A percentile compares a stretch with the other conserved stretches of the same genome.
Evolutionary conservation across 2,113 vertebrate genomes (phyloP).

Genomic region (Siniperca chuatsi): DNA sequence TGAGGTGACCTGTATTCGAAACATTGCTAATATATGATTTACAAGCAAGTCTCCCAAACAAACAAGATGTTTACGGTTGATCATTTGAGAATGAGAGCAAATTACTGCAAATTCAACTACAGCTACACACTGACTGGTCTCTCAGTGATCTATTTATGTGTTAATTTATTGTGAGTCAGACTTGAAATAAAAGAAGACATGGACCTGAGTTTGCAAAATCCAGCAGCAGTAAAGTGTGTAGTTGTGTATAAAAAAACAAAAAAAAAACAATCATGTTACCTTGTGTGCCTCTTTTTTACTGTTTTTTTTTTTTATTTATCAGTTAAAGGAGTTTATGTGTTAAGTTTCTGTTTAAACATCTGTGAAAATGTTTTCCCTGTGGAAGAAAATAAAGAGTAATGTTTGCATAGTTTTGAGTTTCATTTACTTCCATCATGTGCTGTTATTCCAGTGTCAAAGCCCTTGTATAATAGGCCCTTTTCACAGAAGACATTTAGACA

Average conservation of each 20-base stretch:
- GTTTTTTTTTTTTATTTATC: constrained; percentile 67
- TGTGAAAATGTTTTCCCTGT: constrained; percentile 68
- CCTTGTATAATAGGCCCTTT: not conserved
- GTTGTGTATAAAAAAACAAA: constrained; percentile 35
- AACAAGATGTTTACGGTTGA: constrained; percentile 12
- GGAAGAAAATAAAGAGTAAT: constrained; percentile 73
- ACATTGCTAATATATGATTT: constrained; percentile 21
- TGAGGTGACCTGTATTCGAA: constrained; percentile 5
- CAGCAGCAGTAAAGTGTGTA: constrained; percentile 22
- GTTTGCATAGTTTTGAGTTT: constrained; percentile 42
- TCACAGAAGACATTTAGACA: not conserved
- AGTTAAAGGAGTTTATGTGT: constrained; percentile 56
- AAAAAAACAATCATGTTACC: constrained; percentile 55
- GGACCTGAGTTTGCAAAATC: constrained; percentile 38
- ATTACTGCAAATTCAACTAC: constrained; percentile 12
- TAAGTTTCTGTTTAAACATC: constrained; percentile 41
- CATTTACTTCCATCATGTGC: not conserved
- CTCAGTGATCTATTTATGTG: constrained; percentile 70
- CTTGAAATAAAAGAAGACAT: constrained; percentile 56
- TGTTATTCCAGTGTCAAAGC: not conserved
- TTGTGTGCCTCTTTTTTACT: constrained; percentile 66
- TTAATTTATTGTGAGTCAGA: constrained; percentile 74
- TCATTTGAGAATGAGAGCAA: constrained; percentile 8
- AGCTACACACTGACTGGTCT: constrained; percentile 30
- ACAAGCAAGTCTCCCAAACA: not conserved